Base-by-base conservation (phyloP, 1,140 invertebrate genomes). In the Paracyclopina nana region DNA sequence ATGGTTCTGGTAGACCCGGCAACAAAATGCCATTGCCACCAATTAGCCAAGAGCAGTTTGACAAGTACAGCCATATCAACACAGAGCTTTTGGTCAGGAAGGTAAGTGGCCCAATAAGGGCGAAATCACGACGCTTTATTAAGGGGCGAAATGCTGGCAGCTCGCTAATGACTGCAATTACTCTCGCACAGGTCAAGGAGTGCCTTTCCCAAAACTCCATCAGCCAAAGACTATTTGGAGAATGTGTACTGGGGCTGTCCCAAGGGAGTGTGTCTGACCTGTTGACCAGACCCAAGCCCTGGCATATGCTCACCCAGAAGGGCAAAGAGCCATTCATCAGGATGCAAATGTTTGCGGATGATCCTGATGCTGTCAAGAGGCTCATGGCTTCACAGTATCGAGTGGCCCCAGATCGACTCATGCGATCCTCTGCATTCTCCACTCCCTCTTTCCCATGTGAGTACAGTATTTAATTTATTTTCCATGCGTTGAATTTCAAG, bases 1-100 rank as follows among this genome's bases (percentile, higher is more conserved):
- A 62, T 44, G 72, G 77, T 6, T 76, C 76, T 31, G 82, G 86
- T 58, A 70, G 88, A 54, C 88, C 90, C 9, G n/a, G n/a, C n/a
- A n/a, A n/a, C n/a, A n/a, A n/a, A n/a, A n/a, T n/a, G n/a, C n/a
- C n/a, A n/a, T 72, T 97, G 57, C 88, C 90, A 20, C 91, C 92
- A 0, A 96, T 98, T 53, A 96, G 90, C 0, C 92, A 97, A 62
- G 91, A 97, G 60, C 90, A 98, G 62, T 97, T 97, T 65, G 92
- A 98, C 66, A 78, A 88, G 64, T 98, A 94, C 70, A 87, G 92
- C 61, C 91, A 90, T 64, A 74, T 98, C 41, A 95, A 97, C 62
- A 99, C 94, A 0, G 92, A 97, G 68, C 90, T 96, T 55, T 88
- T 99, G 55, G 94, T 98, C 22, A 82, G 90, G 57, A 82, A 84